Conservation (phyloP, 2,797 vertebrate species). For the Oophaga sylvatica region DNA sequence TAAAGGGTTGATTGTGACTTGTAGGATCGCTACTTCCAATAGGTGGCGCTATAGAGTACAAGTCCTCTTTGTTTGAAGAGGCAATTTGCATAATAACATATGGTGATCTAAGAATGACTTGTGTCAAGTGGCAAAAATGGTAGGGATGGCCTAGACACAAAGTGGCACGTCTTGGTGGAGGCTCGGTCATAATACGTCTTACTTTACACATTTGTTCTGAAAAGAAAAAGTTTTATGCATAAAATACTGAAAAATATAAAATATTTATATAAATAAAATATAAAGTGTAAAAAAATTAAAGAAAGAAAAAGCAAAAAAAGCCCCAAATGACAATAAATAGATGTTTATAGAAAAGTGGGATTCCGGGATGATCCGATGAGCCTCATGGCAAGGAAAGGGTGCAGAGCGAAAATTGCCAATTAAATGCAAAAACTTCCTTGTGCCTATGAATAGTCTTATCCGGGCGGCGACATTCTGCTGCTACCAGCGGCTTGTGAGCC, state of each 20-base stretch:
- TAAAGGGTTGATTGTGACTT: no score
- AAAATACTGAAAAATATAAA: background rate
- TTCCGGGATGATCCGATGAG: background rate
- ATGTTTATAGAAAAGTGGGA: background rate
- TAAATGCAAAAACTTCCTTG: background rate
- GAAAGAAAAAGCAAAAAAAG: background rate
- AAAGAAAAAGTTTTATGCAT: background rate
- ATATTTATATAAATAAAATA: background rate
- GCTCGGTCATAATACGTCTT: background rate
- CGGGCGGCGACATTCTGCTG: background rate
- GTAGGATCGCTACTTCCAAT: no score
- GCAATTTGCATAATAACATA: background rate
- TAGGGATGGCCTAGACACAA: background rate
- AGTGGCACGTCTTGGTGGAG: no score
- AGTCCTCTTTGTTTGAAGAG: no score
- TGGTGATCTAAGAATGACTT: background rate
- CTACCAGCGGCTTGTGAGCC: background rate
- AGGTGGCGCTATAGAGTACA: no score
- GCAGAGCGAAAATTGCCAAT: background rate
- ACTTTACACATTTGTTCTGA: no score
- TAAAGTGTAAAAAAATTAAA: background rate
- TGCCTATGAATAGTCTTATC: background rate
- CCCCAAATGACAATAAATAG: background rate
- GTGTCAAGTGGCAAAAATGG: background rate
- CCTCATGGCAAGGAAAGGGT: slow-evolving; percentile 2